These are phyloP conservation scores for Eugnorisma glareosa DNA, from an alignment of 2,888 invertebrate genomes.

Conservation along the genomic window DNA sequence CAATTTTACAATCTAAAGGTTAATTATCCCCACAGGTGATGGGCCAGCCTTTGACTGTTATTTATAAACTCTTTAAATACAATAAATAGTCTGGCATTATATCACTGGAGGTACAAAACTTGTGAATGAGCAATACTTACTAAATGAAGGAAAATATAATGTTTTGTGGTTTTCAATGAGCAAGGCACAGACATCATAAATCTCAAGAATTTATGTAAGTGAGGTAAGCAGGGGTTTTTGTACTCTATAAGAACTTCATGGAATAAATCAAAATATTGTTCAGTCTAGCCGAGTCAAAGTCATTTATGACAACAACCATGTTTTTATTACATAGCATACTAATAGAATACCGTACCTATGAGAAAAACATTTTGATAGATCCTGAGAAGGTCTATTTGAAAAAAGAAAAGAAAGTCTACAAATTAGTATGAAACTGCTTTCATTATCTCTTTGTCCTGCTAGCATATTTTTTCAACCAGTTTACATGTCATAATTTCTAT, in stretches of 20 bases:
- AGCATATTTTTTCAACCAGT: background rate
- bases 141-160: slow-evolving; percentile 18
- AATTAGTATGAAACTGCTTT: background rate
- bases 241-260: background rate
- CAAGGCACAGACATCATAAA: background rate
- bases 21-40: slow-evolving; percentile 22
- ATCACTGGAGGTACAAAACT: slow-evolving; percentile 10
- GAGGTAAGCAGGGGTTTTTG: background rate
- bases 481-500: background rate
- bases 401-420: background rate
- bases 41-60: background rate
- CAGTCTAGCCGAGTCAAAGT: background rate
- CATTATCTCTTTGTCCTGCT: background rate
- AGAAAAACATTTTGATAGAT: background rate
- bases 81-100: background rate
- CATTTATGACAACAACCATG: background rate
- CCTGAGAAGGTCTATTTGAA: too few relatives aligned
- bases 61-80: background rate
- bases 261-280: background rate
- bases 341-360: background rate
- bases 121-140: slow-evolving; percentile 1
- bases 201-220: background rate
- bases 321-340: background rate
- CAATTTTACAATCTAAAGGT: slow-evolving; percentile 5
- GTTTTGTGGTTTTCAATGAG: slow-evolving; percentile 19